Base-by-base conservation (phyloP, 2,888 invertebrate species). In the Polydrusus cervinus region DNA sequence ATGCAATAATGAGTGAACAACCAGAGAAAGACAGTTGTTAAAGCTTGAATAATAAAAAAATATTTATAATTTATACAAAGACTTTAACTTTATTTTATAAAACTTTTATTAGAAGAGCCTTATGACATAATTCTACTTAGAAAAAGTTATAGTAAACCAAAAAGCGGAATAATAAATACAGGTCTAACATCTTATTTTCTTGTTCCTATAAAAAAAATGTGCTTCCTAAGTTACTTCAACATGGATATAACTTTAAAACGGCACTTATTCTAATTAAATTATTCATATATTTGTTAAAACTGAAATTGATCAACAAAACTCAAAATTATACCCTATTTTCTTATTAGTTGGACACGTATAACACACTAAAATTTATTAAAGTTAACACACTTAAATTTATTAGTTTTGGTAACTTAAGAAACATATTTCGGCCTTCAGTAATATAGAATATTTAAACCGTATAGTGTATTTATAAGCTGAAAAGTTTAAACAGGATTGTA, bases 401-500 rank as follows among this genome's bases (percentile, higher is more conserved):
- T 25, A 55, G 67, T 57, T 68, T 68, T 25, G 55, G 43, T 55
- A 57, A 68, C n/a, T 38, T 68, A 49, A 16, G 45, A 30, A 38
- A 47, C 45, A 60, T 18, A 34, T 66, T 72, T 72, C 43, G 72
- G 74, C 74, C 69, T 74, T 65, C 49, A 60, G 40, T 74, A 74
- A 55, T 38, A 68, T 67, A 53, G 53, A 55, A 34, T 74, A 70
- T 74, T 74, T 69, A 70, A 64, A 67, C 55, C 64, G 34, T 74
- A 65, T 74, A 70, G 65, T 76, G 64, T 76, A 73, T 49, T 71
- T 67, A 67, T 75, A 71, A 69, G 68, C 60, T 71, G 66, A 72
- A 64, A 67, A 73, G 69, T 71, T 55, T 74, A 69, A 71, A 67
- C 74, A 71, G 78, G 75, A 78, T 51, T 74, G 78, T 78, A 78